phyloP scores from a whole-genome alignment of 1,140 invertebrate species.

The Drosophila burlai region DNA sequence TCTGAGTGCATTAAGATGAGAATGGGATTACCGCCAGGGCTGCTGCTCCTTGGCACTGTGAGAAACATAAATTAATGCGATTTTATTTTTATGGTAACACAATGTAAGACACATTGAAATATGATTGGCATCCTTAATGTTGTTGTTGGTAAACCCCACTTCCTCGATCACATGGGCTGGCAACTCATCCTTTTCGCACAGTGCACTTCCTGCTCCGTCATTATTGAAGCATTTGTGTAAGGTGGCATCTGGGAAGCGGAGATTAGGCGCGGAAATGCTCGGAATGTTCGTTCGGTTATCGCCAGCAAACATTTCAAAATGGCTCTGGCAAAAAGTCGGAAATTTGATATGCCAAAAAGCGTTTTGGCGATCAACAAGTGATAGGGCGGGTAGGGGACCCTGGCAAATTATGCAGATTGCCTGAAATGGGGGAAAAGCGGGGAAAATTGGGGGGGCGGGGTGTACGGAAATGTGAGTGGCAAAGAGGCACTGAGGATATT shows the following conservation, averaged over 20 bases:
- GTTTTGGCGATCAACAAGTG: conserved; percentile 76
- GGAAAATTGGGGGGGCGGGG: background rate
- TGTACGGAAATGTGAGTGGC: background rate
- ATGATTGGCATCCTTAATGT: background rate
- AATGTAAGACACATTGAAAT: background rate
- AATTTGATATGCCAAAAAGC: conserved; percentile 65
- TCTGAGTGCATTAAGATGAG: conserved; percentile 78
- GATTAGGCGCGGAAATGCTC: conserved; percentile 71
- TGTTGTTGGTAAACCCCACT: background rate
- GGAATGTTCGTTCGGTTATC: conserved; percentile 59
- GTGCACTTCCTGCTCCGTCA: conserved; percentile 49
- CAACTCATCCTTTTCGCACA: background rate
- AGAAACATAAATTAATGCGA: background rate
- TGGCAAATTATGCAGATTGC: conserved; percentile 75
- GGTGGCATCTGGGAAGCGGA: conserved; percentile 64
- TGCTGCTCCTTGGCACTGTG: conserved; percentile 4
- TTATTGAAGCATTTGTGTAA: conserved; percentile 73
- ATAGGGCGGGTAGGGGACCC: conserved; percentile 32
- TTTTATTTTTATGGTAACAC: background rate
- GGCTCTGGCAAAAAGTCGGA: conserved; percentile 60
- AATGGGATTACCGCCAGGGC: conserved; percentile 64
- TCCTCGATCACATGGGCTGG: background rate
- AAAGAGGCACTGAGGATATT: conserved; percentile 39
- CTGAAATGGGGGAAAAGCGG: conserved; percentile 5
- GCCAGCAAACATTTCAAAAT: conserved; percentile 36